A percentile compares a stretch with the other conserved stretches of the same genome.
phyloP scores from a whole-genome alignment of 2,888 invertebrate genomes.

The Clusia tigrina region DNA sequence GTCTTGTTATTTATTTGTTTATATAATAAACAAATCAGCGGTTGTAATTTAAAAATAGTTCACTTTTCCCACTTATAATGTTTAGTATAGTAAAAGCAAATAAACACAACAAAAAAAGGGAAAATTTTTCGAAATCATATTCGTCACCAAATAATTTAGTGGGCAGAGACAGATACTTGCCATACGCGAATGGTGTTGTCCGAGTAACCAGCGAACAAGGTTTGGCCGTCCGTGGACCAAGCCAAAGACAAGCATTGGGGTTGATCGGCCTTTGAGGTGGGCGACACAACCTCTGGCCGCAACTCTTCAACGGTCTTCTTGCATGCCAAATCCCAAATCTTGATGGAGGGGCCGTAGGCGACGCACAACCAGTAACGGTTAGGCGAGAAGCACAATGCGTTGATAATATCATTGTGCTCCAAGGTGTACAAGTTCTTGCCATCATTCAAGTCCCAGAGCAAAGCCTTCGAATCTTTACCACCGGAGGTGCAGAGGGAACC shows the following conservation, averaged over 20 bases:
- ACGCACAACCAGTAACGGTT: conserved; percentile 99
- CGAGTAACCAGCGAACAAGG: conserved; percentile 97
- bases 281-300: conserved; percentile 88
- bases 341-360: conserved; percentile 96
- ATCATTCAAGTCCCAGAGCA: conserved; percentile 99
- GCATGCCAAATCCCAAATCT: conserved; percentile 99
- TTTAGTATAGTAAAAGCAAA: conserved; percentile 16
- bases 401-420: conserved; percentile 98
- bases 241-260: conserved; percentile 97
- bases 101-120: conserved; percentile 31
- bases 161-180: conserved; percentile 92
- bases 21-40: conserved; percentile 54
- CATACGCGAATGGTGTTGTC: conserved; percentile 98
- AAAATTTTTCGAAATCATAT: conserved; percentile 37
- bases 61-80: conserved; percentile 16
- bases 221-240: conserved; percentile 99
- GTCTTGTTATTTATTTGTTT: conserved; percentile 53
- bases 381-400: conserved; percentile 98
- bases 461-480: conserved; percentile 99
- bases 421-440: conserved; percentile 99
- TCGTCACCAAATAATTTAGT: conserved; percentile 70
- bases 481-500: conserved; percentile 99
- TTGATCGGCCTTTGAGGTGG: conserved; percentile 84
- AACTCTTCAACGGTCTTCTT: conserved; percentile 99
- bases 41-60: conserved; percentile 33